These are phyloP conservation scores for Aleadryas rufinucha DNA, from an alignment of 2,113 vertebrate genomes.

Conservation along the genomic window DNA sequence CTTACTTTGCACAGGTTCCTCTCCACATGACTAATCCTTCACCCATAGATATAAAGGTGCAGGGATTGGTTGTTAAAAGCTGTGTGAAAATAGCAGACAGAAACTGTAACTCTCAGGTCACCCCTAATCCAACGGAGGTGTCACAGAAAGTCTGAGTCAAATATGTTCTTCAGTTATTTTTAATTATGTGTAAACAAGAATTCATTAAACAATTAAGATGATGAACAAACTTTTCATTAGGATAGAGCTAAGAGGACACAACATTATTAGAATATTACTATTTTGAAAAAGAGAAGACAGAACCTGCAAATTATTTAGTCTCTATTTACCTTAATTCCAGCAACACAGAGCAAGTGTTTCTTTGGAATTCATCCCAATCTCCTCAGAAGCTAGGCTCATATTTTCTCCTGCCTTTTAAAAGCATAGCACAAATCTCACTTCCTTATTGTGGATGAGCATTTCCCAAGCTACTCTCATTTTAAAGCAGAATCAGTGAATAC, in stretches of 20 bases:
- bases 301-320: not conserved
- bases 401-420: not conserved
- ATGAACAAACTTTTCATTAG: not conserved
- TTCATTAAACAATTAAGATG: not conserved
- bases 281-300: not conserved
- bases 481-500: not conserved
- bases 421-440: not conserved
- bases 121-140: not conserved
- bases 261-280: not conserved
- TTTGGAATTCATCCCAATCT: not conserved
- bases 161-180: not conserved
- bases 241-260: not conserved
- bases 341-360: not conserved
- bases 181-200: not conserved
- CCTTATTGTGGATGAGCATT: not conserved
- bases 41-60: not conserved
- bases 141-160: not conserved
- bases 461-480: not conserved
- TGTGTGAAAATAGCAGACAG: not conserved
- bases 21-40: conserved; percentile 31
- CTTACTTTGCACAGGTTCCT: not conserved
- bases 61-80: not conserved
- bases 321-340: not conserved
- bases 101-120: not conserved
- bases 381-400: not conserved